Percentiles rank a stretch among this genome's conserved stretches.
These are phyloP conservation scores for Saturnia japonica DNA, from an alignment of 2,888 invertebrate genomes.

Conservation along the genomic window DNA sequence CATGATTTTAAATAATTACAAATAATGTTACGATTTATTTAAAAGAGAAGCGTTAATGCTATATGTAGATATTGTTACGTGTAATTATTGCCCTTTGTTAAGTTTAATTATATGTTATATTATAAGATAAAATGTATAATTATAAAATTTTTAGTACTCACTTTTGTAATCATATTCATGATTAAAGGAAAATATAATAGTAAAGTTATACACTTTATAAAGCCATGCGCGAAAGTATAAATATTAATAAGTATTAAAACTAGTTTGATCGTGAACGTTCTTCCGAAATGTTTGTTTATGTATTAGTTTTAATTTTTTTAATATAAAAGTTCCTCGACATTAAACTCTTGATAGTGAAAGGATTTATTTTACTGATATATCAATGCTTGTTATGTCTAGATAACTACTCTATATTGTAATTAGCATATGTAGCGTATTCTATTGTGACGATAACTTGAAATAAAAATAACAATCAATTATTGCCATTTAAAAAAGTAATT, in stretches of 20 bases:
- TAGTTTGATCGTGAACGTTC: background rate
- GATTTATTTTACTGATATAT: background rate
- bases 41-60: background rate
- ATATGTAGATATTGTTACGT: background rate
- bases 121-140: background rate
- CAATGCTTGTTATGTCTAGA: background rate
- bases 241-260: background rate
- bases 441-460: background rate
- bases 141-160: background rate
- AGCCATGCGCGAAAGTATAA: background rate
- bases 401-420: background rate
- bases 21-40: background rate
- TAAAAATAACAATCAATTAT: too few species aligned
- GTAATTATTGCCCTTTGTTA: background rate
- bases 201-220: background rate
- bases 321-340: background rate
- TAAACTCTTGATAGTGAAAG: background rate
- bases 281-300: background rate
- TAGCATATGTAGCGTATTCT: background rate
- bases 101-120: background rate
- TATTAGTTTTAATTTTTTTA: background rate
- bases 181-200: background rate
- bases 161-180: background rate
- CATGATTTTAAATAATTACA: background rate
- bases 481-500: background rate